Evolutionary conservation across 2,888 invertebrate genomes (phyloP).

Genomic region (Pterobdella sp.): DNA sequence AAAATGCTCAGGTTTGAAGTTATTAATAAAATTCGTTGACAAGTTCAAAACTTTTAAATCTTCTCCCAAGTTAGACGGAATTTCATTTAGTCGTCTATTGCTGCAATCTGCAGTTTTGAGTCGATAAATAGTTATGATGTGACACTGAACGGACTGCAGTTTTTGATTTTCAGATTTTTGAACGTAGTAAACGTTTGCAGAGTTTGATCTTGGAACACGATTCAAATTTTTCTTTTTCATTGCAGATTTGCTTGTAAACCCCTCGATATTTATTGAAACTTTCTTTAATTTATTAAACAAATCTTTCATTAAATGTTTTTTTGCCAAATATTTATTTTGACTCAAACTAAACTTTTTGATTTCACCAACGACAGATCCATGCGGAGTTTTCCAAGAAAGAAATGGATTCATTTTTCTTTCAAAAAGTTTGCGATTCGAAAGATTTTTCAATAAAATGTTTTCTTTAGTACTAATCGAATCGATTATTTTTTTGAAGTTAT

Average conservation of each 20-base stretch:
- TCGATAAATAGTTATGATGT: conserved; percentile 34
- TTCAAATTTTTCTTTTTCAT: background rate
- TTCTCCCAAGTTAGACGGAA: conserved; percentile 34
- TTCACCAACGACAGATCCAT: too few relatives aligned
- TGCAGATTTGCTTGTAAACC: background rate
- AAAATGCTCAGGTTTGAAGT: conserved; percentile 5
- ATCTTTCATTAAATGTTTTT: too few relatives aligned
- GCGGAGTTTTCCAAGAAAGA: too few relatives aligned
- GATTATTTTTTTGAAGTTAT: too few relatives aligned
- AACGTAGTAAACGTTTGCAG: background rate
- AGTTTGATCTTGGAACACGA: background rate
- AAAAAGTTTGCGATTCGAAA: too few relatives aligned
- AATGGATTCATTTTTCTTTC: too few relatives aligned
- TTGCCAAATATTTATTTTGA: too few relatives aligned
- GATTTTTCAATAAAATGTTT: too few relatives aligned
- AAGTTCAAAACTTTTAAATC: conserved; percentile 37
- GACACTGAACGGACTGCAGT: conserved; percentile 23
- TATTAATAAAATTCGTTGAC: conserved; percentile 32
- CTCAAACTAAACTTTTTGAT: too few relatives aligned
- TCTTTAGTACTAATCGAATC: too few relatives aligned
- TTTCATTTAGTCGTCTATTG: conserved; percentile 23
- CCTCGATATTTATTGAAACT: too few relatives aligned
- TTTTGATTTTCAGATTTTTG: background rate
- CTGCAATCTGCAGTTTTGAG: conserved; percentile 37
- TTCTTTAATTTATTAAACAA: too few relatives aligned